phyloP scores from a whole-genome alignment of 2,113 vertebrate genomes.

The Martes martes region DNA sequence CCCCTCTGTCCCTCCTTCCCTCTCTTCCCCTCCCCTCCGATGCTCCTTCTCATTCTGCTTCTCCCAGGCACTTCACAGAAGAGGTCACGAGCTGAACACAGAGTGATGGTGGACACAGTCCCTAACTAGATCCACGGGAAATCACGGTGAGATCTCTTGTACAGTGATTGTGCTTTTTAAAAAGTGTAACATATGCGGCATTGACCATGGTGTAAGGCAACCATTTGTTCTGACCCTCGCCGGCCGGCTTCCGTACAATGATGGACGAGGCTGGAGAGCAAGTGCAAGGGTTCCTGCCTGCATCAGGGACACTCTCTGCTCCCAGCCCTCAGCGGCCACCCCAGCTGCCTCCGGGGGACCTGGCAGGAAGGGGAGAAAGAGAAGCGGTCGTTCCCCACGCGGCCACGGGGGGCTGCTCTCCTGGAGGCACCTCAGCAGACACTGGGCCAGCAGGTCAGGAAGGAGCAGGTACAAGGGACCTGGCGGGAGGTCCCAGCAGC shows the following conservation, averaged over 20 bases:
- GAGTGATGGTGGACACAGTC: accelerated
- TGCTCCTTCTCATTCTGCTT: not conserved
- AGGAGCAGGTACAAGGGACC: accelerated
- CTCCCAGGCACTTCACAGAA: too few relatives aligned
- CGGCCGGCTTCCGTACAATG: accelerated
- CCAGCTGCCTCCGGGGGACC: accelerated
- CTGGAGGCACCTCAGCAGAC: not conserved
- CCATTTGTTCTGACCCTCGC: accelerated
- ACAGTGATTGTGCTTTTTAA: accelerated
- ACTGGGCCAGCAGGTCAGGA: not conserved
- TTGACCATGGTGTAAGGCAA: accelerated
- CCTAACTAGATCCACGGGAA: accelerated
- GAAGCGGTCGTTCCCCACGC: accelerated
- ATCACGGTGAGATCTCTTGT: accelerated
- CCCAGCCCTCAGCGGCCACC: not conserved
- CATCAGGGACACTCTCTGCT: not conserved
- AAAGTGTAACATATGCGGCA: accelerated
- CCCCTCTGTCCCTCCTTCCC: too few relatives aligned
- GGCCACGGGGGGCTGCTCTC: too few relatives aligned
- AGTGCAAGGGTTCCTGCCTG: not conserved
- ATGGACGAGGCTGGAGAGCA: too few relatives aligned
- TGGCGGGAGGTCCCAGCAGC: too few relatives aligned
- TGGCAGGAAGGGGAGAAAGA: accelerated
- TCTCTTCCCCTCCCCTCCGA: not conserved
- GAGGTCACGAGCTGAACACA: accelerated